These are phyloP conservation scores for Drepana arcuata DNA, from an alignment of 1,140 invertebrate species.

Conservation along the genomic window DNA sequence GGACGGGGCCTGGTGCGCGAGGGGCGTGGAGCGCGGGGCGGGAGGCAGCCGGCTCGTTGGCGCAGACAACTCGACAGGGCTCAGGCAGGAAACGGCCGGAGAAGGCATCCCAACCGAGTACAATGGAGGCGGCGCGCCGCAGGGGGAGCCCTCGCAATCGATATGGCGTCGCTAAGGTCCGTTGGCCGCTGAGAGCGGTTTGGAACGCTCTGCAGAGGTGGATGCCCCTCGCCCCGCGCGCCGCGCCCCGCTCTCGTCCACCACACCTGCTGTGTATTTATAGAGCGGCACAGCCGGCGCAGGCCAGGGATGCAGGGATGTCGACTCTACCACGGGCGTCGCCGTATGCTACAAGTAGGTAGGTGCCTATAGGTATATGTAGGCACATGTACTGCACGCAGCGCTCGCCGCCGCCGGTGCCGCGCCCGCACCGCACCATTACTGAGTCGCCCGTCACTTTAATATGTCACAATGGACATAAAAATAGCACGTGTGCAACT, in stretches of 20 bases:
- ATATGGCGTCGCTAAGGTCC: constrained; percentile 70
- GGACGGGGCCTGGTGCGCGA: constrained; percentile 39
- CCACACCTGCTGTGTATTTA: constrained; percentile 68
- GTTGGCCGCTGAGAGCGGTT: constrained; percentile 63
- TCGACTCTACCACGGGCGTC: constrained; percentile 41
- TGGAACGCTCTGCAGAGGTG: constrained; percentile 62
- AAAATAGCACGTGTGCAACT: constrained; percentile 54
- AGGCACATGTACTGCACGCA: constrained; percentile 19
- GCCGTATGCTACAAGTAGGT: constrained; percentile 25
- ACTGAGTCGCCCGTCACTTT: constrained; percentile 38
- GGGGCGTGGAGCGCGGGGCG: constrained; percentile 21
- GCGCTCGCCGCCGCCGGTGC: constrained; percentile 14
- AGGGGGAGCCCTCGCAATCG: constrained; percentile 69
- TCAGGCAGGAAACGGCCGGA: constrained; percentile 56
- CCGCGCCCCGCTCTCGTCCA: constrained; percentile 32
- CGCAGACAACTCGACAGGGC: constrained; percentile 42
- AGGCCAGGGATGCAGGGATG: constrained; percentile 52
- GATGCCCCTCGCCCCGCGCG: constrained; percentile 43
- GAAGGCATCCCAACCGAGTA: constrained; percentile 58
- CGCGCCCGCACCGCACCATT: constrained; percentile 18
- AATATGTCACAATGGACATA: constrained; percentile 43
- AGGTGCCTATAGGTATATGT: constrained; percentile 23
- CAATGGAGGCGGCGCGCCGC: constrained; percentile 62
- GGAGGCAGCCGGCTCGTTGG: constrained; percentile 14
- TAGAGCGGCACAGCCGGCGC: constrained; percentile 54